Conservation (phyloP, 2,113 vertebrate species). For the Platysternon megacephalum region DNA sequence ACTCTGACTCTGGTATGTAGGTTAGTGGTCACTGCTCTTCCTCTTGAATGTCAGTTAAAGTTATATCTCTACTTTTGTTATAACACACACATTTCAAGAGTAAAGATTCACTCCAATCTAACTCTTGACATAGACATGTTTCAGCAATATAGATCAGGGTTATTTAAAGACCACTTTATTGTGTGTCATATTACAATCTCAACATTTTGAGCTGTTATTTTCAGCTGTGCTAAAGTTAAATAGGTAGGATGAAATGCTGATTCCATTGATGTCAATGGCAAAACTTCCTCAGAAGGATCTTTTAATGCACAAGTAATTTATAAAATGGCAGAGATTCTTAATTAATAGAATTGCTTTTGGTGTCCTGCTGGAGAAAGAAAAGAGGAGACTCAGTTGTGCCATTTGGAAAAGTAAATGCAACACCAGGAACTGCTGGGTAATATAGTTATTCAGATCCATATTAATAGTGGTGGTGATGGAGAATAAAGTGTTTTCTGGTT, state of each 20-base stretch:
- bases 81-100: background rate
- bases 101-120: background rate
- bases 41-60: background rate
- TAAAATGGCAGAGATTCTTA: background rate
- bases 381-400: background rate
- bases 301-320: background rate
- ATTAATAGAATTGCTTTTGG: background rate
- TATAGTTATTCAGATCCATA: accelerated
- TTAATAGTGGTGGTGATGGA: background rate
- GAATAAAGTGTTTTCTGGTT: background rate
- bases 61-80: background rate
- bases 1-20: background rate
- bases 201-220: background rate
- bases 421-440: background rate
- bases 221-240: background rate
- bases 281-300: background rate
- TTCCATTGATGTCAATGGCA: background rate
- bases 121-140: background rate
- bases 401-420: background rate
- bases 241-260: background rate
- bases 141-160: background rate
- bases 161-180: background rate
- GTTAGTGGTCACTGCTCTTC: background rate
- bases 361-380: background rate
- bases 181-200: background rate